phyloP scores from a whole-genome alignment of 64 coral and sea anemone species.

The Exaiptasia diaphana region DNA sequence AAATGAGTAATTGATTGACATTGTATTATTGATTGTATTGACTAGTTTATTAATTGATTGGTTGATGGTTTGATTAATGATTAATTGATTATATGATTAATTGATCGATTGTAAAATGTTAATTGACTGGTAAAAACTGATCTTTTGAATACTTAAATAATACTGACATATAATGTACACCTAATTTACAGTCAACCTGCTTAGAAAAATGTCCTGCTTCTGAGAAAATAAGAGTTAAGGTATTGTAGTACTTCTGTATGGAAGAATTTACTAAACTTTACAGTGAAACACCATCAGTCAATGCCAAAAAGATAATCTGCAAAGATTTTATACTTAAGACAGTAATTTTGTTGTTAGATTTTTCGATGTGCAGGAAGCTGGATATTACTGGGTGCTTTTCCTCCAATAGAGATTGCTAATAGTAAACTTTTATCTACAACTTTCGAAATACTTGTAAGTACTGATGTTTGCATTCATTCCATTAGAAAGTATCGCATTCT shows the following conservation, averaged over 20 bases:
- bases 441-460: conserved; percentile 76
- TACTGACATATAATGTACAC: too few relatives aligned
- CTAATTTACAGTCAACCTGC: conserved; percentile 72
- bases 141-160: too few relatives aligned
- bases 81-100: too few relatives aligned
- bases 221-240: conserved; percentile 72
- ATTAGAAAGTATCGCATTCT: not conserved
- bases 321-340: too few relatives aligned
- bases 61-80: too few relatives aligned
- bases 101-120: too few relatives aligned
- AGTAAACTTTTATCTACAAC: conserved; percentile 74
- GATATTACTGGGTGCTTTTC: conserved; percentile 86
- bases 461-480: not conserved
- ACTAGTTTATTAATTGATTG: too few relatives aligned
- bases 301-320: too few relatives aligned
- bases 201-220: conserved; percentile 74
- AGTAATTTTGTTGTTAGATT: conserved; percentile 44
- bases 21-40: too few relatives aligned
- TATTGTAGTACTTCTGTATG: not conserved
- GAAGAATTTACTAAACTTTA: not conserved
- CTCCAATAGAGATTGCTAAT: conserved; percentile 75
- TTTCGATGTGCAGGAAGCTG: conserved; percentile 93
- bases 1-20: too few relatives aligned
- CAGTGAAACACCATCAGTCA: not conserved
- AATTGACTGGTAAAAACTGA: too few relatives aligned